A percentile compares a stretch with the other conserved stretches of the same genome.
Evolutionary conservation across 2,888 invertebrate species (phyloP).

Genomic region (Watsonalla cultraria): DNA sequence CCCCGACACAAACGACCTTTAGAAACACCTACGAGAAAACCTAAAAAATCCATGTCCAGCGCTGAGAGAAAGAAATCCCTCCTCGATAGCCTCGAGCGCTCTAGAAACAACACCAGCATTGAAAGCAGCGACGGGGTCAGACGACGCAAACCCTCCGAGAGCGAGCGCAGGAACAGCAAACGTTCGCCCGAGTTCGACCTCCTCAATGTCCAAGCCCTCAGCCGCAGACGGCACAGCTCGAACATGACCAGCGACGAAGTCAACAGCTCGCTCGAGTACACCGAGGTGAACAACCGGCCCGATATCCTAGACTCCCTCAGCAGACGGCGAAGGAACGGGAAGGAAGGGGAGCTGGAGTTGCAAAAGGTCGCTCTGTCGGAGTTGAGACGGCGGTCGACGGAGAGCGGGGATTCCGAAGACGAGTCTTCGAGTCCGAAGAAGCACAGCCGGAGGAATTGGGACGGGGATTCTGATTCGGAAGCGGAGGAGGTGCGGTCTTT

Average conservation of each 20-base stretch:
- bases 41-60: conserved; percentile 72
- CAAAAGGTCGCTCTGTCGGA: conserved; percentile 65
- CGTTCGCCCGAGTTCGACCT: conserved; percentile 70
- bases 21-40: conserved; percentile 62
- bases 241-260: conserved; percentile 72
- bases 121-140: conserved; percentile 67
- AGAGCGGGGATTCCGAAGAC: conserved; percentile 61
- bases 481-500: conserved; percentile 81
- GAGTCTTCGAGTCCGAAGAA: conserved; percentile 61
- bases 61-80: conserved; percentile 71
- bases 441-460: conserved; percentile 52
- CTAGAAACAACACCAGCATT: conserved; percentile 69
- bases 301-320: conserved; percentile 67
- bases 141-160: conserved; percentile 60
- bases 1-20: conserved; percentile 63
- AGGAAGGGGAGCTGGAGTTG: conserved; percentile 53
- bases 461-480: conserved; percentile 81
- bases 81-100: conserved; percentile 68
- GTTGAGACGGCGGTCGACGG: conserved; percentile 63
- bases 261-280: conserved; percentile 71
- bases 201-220: conserved; percentile 61
- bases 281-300: conserved; percentile 69
- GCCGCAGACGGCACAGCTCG: conserved; percentile 67
- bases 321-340: conserved; percentile 49
- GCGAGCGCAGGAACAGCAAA: conserved; percentile 60